Conservation (phyloP, 2,888 invertebrate genomes). For the Nasonia oneida region DNA sequence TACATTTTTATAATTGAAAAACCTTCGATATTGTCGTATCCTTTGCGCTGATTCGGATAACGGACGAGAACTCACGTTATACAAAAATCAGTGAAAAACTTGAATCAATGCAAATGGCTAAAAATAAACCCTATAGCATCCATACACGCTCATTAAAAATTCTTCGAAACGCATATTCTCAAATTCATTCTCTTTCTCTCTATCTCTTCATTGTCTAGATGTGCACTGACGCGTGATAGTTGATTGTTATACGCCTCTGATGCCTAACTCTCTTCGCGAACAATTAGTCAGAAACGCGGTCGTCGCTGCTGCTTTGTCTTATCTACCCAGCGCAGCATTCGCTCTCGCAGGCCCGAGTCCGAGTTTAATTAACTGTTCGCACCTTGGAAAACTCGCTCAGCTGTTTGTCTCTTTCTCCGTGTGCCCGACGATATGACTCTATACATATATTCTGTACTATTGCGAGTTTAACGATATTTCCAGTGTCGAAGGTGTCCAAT, state of each 20-base stretch:
- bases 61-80: no score
- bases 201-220: background rate
- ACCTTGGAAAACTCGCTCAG: background rate
- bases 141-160: no score
- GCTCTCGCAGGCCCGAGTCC: background rate
- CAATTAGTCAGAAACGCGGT: conserved; percentile 27
- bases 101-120: no score
- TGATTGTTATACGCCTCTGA: conserved; percentile 2
- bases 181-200: no score
- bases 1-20: no score
- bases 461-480: background rate
- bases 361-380: conserved; percentile 65
- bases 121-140: no score
- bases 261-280: background rate
- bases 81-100: no score
- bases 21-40: no score
- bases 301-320: conserved; percentile 57
- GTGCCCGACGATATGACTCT: background rate
- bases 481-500: background rate
- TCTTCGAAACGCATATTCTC: no score
- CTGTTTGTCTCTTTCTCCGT: background rate
- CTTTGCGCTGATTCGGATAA: no score
- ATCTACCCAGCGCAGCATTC: conserved; percentile 62
- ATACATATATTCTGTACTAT: background rate
- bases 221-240: background rate